These are phyloP conservation scores for Drymodes brunneopygia DNA, from an alignment of 2,113 vertebrate species.

Conservation along the genomic window DNA sequence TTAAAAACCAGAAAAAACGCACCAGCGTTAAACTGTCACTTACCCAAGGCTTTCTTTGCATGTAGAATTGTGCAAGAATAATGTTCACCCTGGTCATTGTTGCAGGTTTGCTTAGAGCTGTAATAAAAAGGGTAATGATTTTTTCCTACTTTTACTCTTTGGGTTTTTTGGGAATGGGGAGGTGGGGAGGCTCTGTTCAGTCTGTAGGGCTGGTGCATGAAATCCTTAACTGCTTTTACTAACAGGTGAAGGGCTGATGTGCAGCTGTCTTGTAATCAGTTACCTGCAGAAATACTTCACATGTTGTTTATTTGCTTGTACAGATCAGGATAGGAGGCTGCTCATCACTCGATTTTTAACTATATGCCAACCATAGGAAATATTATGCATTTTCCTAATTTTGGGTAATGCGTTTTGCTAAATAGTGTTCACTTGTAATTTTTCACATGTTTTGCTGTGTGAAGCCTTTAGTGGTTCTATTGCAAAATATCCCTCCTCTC, in stretches of 20 bases:
- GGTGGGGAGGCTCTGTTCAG: neutral
- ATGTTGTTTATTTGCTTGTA: neutral
- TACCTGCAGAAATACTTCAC: neutral
- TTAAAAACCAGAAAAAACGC: neutral
- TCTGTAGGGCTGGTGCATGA: neutral
- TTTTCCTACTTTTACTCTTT: neutral
- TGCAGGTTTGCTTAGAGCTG: constrained; percentile 47
- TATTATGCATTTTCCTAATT: neutral
- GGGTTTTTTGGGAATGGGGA: neutral
- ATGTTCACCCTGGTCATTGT: constrained; percentile 40
- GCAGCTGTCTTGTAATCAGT: neutral
- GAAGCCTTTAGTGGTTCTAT: neutral
- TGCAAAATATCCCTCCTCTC: neutral
- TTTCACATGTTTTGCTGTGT: neutral
- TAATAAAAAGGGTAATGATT: constrained; percentile 44
- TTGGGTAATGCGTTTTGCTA: neutral
- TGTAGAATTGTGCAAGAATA: constrained; percentile 18
- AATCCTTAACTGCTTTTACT: neutral
- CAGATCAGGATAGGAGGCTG: neutral
- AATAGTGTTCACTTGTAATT: neutral
- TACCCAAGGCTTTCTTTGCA: constrained; percentile 2
- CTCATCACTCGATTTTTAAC: neutral
- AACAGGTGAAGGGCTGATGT: neutral
- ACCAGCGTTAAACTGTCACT: neutral
- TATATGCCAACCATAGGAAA: neutral